Conservation (phyloP, 1,140 invertebrate species). For the Drosophila tani region DNA sequence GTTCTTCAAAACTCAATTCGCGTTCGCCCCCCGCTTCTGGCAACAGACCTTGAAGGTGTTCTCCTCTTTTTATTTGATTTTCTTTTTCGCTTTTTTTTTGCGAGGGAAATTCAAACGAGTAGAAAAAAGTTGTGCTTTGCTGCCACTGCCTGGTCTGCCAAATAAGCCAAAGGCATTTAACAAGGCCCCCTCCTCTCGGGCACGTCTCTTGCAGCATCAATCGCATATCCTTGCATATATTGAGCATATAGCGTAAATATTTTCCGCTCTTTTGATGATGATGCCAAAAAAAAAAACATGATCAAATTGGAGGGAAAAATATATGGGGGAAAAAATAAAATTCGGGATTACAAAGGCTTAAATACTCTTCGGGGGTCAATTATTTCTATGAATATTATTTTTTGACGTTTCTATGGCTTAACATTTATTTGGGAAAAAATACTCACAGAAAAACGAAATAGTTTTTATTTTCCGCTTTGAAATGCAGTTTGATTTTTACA, state of each 20-base stretch:
- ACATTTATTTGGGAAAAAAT: background rate
- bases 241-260: conserved; percentile 37
- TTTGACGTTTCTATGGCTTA: background rate
- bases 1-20: conserved; percentile 73
- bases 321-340: background rate
- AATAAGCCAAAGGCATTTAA: conserved; percentile 72
- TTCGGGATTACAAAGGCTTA: background rate
- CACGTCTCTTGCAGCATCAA: conserved; percentile 8
- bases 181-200: background rate
- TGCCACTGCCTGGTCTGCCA: conserved; percentile 38
- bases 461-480: background rate
- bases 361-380: background rate
- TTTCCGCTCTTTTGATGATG: conserved; percentile 51
- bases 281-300: conserved; percentile 26
- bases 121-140: conserved; percentile 54
- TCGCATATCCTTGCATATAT: conserved; percentile 44
- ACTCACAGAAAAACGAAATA: no score
- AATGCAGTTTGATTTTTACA: background rate
- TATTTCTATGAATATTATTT: background rate
- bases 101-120: conserved; percentile 53
- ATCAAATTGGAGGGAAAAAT: background rate
- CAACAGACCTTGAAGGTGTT: conserved; percentile 69
- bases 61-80: conserved; percentile 22
- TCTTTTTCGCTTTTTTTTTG: background rate
- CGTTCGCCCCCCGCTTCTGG: conserved; percentile 26